These are phyloP conservation scores for Manduca sexta DNA, from an alignment of 1,140 invertebrate genomes.

Conservation along the genomic window DNA sequence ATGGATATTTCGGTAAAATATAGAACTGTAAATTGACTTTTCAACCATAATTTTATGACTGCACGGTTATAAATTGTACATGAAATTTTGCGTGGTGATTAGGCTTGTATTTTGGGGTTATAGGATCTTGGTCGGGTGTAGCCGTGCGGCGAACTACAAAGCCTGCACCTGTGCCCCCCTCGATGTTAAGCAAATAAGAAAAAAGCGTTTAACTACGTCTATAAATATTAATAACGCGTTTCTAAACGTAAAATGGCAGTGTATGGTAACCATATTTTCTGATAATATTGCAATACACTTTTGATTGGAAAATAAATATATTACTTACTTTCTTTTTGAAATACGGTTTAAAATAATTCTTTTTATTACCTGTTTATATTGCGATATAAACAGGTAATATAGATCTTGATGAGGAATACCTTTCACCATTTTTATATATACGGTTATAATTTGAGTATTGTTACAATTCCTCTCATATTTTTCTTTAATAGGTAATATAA, in stretches of 20 bases:
- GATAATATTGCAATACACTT: not conserved
- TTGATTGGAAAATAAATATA: too few species aligned
- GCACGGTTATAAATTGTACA: conserved; percentile 23
- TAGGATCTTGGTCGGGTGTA: conserved; percentile 28
- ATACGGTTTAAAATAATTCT: too few species aligned
- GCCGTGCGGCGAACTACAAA: conserved; percentile 38
- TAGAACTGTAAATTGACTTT: conserved; percentile 22
- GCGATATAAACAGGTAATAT: too few species aligned
- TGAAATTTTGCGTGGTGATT: conserved; percentile 20
- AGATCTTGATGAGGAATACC: too few species aligned
- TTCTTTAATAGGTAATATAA: too few species aligned
- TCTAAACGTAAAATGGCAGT: conserved; percentile 33
- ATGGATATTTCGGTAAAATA: too few species aligned
- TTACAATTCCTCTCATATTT: too few species aligned
- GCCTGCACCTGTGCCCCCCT: conserved; percentile 51
- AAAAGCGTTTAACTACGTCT: conserved; percentile 44
- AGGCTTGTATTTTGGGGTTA: conserved; percentile 19
- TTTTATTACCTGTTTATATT: too few species aligned
- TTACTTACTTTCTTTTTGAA: too few species aligned
- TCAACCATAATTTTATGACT: conserved; percentile 21
- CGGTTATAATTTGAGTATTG: too few species aligned
- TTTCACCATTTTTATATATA: too few species aligned
- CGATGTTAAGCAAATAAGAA: conserved; percentile 60
- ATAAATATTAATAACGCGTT: conserved; percentile 66
- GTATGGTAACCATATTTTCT: conserved; percentile 34